phyloP scores from a whole-genome alignment of 2,888 invertebrate species.

The Trichopria drosophilae region DNA sequence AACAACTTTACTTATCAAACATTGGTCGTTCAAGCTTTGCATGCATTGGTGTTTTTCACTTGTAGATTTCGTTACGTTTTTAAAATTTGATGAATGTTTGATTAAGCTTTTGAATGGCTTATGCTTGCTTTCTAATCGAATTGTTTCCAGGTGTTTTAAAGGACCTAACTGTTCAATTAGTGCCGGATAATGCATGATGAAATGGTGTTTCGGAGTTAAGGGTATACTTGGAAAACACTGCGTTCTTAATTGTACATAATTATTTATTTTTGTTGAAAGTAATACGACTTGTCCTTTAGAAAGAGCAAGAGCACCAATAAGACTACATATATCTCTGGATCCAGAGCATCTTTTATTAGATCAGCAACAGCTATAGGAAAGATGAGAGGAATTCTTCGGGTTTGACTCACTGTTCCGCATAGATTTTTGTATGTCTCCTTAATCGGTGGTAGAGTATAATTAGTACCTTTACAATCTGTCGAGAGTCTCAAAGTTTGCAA shows the following conservation, averaged over 20 bases:
- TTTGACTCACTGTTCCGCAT: neutral
- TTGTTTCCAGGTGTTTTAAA: neutral
- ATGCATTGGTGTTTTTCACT: too few relatives aligned
- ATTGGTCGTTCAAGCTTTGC: too few relatives aligned
- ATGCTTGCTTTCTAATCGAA: neutral
- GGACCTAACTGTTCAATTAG: neutral
- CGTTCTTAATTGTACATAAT: neutral
- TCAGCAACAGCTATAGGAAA: neutral
- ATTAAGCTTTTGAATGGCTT: neutral
- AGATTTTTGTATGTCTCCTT: neutral
- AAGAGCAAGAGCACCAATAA: neutral
- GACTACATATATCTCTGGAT: slow-evolving; percentile 1
- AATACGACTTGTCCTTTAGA: neutral
- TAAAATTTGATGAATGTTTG: neutral
- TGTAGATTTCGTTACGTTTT: neutral
- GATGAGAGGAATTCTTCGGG: neutral
- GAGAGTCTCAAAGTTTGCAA: too few relatives aligned
- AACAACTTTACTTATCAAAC: too few relatives aligned
- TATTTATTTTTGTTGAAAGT: neutral
- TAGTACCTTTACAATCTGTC: too few relatives aligned
- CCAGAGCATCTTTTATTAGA: neutral
- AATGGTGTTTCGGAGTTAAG: neutral
- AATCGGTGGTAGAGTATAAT: too few relatives aligned
- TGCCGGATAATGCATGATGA: neutral
- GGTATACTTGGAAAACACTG: neutral